Conservation (phyloP, 2,113 vertebrate genomes). For the Potamarius usumacintae region DNA sequence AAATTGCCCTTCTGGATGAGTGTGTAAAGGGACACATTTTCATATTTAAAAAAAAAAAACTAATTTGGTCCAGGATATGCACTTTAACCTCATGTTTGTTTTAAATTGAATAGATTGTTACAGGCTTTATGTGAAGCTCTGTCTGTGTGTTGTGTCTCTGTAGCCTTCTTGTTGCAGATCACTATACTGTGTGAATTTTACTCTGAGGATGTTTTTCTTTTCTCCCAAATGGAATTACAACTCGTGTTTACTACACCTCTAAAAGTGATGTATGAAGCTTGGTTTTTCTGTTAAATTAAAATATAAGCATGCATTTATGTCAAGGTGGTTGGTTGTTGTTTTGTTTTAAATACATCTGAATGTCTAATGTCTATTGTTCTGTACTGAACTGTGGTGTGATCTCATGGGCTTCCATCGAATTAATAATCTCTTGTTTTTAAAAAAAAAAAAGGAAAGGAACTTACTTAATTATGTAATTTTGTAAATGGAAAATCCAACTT, state of each 20-base stretch:
- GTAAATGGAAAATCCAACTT: neutral
- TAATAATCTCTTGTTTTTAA: neutral
- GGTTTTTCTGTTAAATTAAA: neutral
- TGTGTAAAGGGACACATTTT: too few relatives aligned
- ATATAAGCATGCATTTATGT: neutral
- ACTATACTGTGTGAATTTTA: neutral
- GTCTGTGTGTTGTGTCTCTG: neutral
- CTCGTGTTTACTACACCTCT: neutral
- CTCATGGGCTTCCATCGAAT: neutral
- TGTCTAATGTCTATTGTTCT: neutral
- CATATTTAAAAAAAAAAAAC: too few relatives aligned
- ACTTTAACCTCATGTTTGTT: neutral
- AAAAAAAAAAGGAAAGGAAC: neutral
- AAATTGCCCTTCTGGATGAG: too few relatives aligned
- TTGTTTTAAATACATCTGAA: neutral
- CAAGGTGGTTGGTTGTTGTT: neutral
- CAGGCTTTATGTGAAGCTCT: neutral
- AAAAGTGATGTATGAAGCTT: neutral
- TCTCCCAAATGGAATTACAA: neutral
- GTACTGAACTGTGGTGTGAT: neutral
- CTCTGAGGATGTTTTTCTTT: neutral
- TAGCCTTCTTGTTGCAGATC: neutral
- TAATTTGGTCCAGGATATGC: too few relatives aligned
- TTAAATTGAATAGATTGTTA: neutral
- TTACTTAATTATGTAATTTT: neutral